These are phyloP conservation scores for Apamea anceps DNA, from an alignment of 2,888 invertebrate genomes.

Conservation along the genomic window DNA sequence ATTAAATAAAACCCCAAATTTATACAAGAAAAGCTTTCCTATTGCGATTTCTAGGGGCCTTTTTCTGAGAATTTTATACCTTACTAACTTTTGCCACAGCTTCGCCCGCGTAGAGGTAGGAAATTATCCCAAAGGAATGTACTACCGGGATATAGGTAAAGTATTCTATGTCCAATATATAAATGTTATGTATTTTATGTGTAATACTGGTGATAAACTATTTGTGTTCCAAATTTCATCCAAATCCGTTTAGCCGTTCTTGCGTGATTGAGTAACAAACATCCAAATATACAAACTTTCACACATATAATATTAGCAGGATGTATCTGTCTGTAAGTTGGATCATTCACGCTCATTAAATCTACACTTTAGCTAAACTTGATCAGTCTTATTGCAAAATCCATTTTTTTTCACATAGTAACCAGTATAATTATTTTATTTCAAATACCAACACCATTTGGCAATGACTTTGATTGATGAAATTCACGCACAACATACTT, in stretches of 20 bases:
- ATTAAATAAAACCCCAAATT: background rate
- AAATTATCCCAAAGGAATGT: background rate
- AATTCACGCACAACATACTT: background rate
- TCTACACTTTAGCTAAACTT: background rate
- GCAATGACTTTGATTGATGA: conserved; percentile 34
- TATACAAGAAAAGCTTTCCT: background rate
- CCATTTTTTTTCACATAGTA: conserved; percentile 13
- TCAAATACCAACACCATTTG: background rate
- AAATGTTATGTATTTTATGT: no score
- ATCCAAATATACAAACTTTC: background rate
- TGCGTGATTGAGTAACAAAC: background rate
- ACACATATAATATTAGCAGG: background rate
- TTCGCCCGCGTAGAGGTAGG: background rate
- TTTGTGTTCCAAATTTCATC: background rate
- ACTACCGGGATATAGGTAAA: background rate
- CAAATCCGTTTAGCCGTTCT: background rate
- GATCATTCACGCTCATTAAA: conserved; percentile 4
- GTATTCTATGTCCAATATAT: background rate
- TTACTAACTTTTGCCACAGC: background rate
- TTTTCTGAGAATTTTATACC: background rate
- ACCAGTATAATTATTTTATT: conserved; percentile 24
- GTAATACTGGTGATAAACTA: background rate
- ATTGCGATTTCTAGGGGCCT: background rate
- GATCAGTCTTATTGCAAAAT: conserved; percentile 8
- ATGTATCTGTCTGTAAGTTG: background rate